Evolutionary conservation across 2,797 vertebrate genomes (phyloP), one percentile per base, ranked within the genome.

Genomic region (Acomys russatus): DNA sequence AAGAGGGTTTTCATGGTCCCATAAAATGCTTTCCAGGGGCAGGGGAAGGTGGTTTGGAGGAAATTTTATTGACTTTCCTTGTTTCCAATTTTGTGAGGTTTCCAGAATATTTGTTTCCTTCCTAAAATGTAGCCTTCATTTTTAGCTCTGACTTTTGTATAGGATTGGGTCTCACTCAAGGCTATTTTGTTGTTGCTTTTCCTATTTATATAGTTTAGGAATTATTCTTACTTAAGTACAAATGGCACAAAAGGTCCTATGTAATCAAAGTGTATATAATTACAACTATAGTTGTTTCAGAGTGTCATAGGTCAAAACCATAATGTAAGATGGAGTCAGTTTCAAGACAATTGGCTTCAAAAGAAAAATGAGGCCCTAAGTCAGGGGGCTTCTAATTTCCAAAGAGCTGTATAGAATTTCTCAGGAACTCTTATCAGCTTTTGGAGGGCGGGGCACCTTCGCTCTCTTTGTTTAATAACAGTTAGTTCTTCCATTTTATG

Each of bases 1-100:
- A 85, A 95, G 95, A 96, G 84, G 83, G 97, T 98, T 98, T 97
- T 97, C 96, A 97, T 94, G 95, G 91, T 97, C 96, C 97, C 95
- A 94, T 98, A 98, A 98, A 97, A 97, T 92, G 94, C 91, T 93
- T 97, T 97, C 96, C 95, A 95, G 87, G 94, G 94, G 77, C 94
- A 97, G 61, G 38, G 64, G 95, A 97, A 96, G 90, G 96, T 97
- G 90, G 95, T 91, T 97, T 97, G 96, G 95, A 94, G 94, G 95
- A 92, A 90, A 91, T 91, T 97, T 97, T 97, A 98, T 96, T 95
- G 97, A 97, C 94, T 96, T 92, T 76, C 71, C 59, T 97, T 95
- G 94, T 96, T 97, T 96, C 82, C 90, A 96, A 84, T 94, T 97
- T 97, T 96, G 90, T 89, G 94, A 97, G 92, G 80, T 93, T 96